These are phyloP conservation scores for Tenualosa thibaudeaui DNA, from an alignment of 2,797 vertebrate species.

Conservation along the genomic window DNA sequence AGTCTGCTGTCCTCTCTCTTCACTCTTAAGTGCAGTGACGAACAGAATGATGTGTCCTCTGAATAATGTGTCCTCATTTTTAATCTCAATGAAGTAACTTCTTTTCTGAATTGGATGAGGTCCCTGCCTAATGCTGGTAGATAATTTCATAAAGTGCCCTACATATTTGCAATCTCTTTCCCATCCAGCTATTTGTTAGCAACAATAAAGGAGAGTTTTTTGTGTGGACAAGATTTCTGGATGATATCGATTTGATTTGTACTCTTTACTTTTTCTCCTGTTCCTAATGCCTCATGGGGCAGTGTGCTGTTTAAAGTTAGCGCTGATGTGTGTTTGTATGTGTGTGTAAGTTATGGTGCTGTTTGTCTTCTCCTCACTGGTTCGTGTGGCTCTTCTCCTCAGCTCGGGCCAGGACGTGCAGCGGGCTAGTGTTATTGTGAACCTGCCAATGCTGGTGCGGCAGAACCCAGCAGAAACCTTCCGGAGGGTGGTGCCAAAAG, in stretches of 20 bases:
- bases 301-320: too few species aligned
- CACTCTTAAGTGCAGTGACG: neutral
- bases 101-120: slow-evolving; percentile 15
- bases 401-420: slow-evolving; percentile 93
- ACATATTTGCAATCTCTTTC: neutral
- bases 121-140: neutral
- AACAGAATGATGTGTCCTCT: neutral
- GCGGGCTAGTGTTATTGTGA: slow-evolving; percentile 88
- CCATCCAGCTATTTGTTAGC: neutral
- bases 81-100: neutral
- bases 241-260: neutral
- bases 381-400: slow-evolving; percentile 37
- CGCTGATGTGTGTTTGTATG: too few species aligned
- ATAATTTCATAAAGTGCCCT: neutral
- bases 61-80: neutral
- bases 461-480: slow-evolving; percentile 93
- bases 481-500: slow-evolving; percentile 90
- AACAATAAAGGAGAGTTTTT: neutral
- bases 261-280: neutral
- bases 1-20: slow-evolving; percentile 29
- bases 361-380: neutral
- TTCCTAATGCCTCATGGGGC: neutral
- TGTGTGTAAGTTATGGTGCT: neutral
- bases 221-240: neutral
- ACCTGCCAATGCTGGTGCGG: slow-evolving; percentile 87